phyloP scores from a whole-genome alignment of 2,113 vertebrate genomes.

The Apteryx mantelli region DNA sequence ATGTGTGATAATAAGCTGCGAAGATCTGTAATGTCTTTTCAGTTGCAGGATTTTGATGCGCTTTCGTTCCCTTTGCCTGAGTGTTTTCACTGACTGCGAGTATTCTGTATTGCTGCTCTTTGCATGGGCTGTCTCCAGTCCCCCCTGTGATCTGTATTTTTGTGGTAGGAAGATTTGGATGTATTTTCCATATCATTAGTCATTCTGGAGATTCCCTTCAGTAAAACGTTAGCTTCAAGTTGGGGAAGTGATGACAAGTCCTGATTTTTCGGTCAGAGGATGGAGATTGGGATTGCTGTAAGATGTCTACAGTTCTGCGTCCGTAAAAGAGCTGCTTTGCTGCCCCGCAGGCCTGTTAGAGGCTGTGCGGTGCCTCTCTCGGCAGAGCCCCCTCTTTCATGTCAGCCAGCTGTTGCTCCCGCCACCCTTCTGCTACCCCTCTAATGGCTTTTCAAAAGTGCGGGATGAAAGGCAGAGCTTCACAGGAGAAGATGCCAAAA shows the following conservation, averaged over 20 bases:
- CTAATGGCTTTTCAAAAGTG: not conserved
- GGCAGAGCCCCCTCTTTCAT: not conserved
- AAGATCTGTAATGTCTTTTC: not conserved
- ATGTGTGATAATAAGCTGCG: not conserved
- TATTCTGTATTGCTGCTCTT: not conserved
- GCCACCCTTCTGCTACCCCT: not conserved
- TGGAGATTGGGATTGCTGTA: not conserved
- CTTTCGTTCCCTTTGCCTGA: not conserved
- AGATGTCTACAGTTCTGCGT: not conserved
- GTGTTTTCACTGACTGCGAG: not conserved
- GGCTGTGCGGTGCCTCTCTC: not conserved
- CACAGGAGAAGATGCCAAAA: conserved; percentile 6
- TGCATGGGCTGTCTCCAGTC: not conserved
- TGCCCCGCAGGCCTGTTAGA: not conserved
- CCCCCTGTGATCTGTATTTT: not conserved
- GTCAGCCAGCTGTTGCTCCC: not conserved
- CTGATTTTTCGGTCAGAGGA: not conserved
- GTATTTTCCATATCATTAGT: not conserved
- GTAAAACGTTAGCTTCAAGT: not conserved
- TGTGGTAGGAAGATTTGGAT: not conserved
- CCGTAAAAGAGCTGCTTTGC: not conserved
- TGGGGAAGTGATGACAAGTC: not conserved
- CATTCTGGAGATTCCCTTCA: not conserved
- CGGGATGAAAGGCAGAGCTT: conserved; percentile 28
- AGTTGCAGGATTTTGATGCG: not conserved